Base-by-base conservation (phyloP, 1,140 invertebrate genomes). In the Pseudomyrmex cubaensis region DNA sequence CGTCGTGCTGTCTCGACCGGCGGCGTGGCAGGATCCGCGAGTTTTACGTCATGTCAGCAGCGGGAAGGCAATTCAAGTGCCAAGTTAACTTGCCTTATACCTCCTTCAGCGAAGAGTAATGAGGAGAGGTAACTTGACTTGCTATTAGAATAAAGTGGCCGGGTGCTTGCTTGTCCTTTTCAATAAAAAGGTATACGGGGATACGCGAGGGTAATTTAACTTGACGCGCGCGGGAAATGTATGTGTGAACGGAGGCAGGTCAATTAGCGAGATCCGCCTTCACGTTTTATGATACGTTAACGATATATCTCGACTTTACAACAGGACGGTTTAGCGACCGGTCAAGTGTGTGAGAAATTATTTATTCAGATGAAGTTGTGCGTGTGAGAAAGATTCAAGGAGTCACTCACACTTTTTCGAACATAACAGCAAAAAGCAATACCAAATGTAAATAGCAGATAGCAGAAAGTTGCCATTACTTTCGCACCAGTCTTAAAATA, bases 221-320 rank as follows among this genome's bases (percentile, higher is more conserved):
- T 77, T 67, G 44, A 54, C 48, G 15, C 62, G 35, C 35, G 35
- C 35, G 35, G 35, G 74, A 13, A 48, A 20, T 5, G 62, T 25
- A 56, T 35, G 35, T 35, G 35, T 35, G 35, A 67, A 13, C 61
- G 22, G 22, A 63, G 73, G 25, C 74, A 1, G 67, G 74, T 77
- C 74, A 77, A 77, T 77, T 77, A 77, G 62, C 74, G 61, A 66
- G 62, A 67, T 44, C 25, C 62, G 74, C 62, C 12, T 66, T 77
- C 66, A 77, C 74, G 74, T 77, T 77, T 77, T 77, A 77, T 20
- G 62, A 77, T 50, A 54, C 25, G 74, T 25, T 77, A 77, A 67
- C 67, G 62, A 44, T 77, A 35, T 35, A 66, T 66, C 74, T 77
- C 48, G 56, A 77, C 62, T 77, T 66, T 54, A 67, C 61, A 56